A percentile compares a stretch with the other conserved stretches of the same genome.
Conservation (phyloP, 2,797 vertebrate species). For the Bufotes viridis region DNA sequence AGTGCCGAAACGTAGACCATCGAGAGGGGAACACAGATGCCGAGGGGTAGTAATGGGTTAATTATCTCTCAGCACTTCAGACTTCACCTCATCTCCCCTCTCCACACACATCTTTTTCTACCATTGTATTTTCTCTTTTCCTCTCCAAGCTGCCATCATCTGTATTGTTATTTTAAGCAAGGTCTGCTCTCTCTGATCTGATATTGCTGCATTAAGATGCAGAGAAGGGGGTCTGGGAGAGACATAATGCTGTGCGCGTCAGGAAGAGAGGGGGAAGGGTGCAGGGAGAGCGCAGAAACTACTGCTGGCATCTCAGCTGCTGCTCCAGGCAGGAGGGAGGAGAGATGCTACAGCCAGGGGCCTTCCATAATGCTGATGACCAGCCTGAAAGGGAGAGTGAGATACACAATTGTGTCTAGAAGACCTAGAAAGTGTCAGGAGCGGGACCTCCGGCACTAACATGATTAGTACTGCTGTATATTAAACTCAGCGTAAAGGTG, state of each 20-base stretch:
- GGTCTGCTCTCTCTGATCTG: conserved; percentile 26
- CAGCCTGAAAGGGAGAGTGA: not conserved
- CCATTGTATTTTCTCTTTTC: not conserved
- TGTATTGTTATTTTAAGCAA: conserved; percentile 43
- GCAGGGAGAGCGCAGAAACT: not conserved
- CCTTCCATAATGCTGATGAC: not conserved
- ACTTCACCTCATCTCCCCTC: not conserved
- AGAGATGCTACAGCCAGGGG: not conserved
- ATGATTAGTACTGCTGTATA: not conserved
- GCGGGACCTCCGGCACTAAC: not conserved
- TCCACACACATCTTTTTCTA: not conserved
- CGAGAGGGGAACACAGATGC: conserved; percentile 14
- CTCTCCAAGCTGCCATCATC: conserved; percentile 14
- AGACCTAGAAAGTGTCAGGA: not conserved
- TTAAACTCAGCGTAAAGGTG: not conserved
- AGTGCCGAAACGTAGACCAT: not conserved
- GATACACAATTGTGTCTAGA: not conserved
- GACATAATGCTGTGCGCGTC: not conserved
- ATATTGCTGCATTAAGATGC: conserved; percentile 49
- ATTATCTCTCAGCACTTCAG: conserved; percentile 10
- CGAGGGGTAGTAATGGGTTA: not conserved
- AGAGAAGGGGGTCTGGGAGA: conserved; percentile 24
- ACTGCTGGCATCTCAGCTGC: conserved; percentile 19
- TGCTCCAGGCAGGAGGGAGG: not conserved
- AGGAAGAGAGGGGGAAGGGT: not conserved